Evolutionary conservation across 2,797 vertebrate species (phyloP).

Genomic region (Sebastes alutus): DNA sequence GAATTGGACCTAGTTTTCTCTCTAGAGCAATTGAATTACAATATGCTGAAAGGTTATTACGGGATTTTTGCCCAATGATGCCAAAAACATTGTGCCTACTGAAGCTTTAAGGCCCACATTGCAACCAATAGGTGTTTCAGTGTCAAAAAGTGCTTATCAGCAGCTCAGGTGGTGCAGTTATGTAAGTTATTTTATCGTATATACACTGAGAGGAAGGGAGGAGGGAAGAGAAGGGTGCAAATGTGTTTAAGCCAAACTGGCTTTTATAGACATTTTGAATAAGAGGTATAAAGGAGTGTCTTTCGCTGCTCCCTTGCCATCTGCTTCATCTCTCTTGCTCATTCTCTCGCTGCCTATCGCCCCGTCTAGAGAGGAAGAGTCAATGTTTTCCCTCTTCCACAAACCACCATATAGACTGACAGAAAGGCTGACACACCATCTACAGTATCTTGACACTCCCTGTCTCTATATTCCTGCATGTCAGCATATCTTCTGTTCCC

Average conservation of each 20-base stretch:
- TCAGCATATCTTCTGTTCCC: constrained; percentile 48
- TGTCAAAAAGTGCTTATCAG: not conserved
- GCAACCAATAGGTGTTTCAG: not conserved
- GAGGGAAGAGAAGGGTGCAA: not conserved
- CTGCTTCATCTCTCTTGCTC: not conserved
- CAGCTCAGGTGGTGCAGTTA: not conserved
- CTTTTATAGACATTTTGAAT: not conserved
- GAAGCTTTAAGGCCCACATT: not conserved
- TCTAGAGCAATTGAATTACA: too few species aligned
- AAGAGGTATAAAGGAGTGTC: not conserved
- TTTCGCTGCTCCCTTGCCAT: constrained; percentile 3
- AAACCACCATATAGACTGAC: constrained; percentile 29
- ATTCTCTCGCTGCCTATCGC: not conserved
- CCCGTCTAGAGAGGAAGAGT: constrained; percentile 8
- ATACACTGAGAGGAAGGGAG: not conserved
- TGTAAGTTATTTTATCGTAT: not conserved
- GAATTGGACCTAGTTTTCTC: too few species aligned
- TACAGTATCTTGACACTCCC: constrained; percentile 35
- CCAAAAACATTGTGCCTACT: not conserved
- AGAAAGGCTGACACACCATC: constrained; percentile 58
- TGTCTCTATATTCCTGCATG: constrained; percentile 34
- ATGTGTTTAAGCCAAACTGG: not conserved
- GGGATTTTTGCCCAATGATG: too few species aligned
- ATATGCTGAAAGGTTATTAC: too few species aligned
- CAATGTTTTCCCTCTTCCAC: constrained; percentile 12